Evolutionary conservation across 2,888 invertebrate species (phyloP), one percentile per base, ranked within the genome.

Genomic region (Macaria notata): DNA sequence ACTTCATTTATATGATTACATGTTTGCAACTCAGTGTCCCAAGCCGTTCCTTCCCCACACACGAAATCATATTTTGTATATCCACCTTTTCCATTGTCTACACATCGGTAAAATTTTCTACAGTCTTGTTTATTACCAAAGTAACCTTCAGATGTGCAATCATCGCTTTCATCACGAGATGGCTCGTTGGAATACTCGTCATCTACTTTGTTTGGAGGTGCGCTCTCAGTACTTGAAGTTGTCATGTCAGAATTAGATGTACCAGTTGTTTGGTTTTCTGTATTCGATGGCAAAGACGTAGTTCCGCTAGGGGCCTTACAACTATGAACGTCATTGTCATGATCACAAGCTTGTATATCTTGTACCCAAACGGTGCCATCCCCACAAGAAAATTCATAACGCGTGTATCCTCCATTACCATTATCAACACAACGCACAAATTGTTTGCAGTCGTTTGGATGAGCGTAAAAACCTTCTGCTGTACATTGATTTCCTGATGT

Each of bases 361-460:
- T 93, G 92, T 70, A 94, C 94, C 95, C 95, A 95, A n/a, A 93
- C 92, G 0, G 95, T 95, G 39, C 94, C 94, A 56, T 92, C 92
- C 0, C 93, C 93, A 69, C 95, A 95, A 51, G 86, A 80, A 69
- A 94, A 95, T 49, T 94, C 93, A 68, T 93, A 93, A 70, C 91
- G 93, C 0, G 81, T 90, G 55, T 79, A 92, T 29, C 84, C 86
- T 33, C 86, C 86, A 19, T 86, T 80, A 0, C 86, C 92, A 56
- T 90, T 86, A 49, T 81, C 78, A 0, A 93, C 93, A 75, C 96
- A 96, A 58, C 96, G 92, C 75, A 95, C 95, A 84, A 96, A 96
- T 73, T 95, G 95, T 51, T 89, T 93, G 70, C 96, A 96, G 74
- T 96, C 92, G 53, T 88, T 84, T 29, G 93, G 87, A 81, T 96